Conservation (phyloP, 2,888 invertebrate genomes). For the Nomada lathburiana region DNA sequence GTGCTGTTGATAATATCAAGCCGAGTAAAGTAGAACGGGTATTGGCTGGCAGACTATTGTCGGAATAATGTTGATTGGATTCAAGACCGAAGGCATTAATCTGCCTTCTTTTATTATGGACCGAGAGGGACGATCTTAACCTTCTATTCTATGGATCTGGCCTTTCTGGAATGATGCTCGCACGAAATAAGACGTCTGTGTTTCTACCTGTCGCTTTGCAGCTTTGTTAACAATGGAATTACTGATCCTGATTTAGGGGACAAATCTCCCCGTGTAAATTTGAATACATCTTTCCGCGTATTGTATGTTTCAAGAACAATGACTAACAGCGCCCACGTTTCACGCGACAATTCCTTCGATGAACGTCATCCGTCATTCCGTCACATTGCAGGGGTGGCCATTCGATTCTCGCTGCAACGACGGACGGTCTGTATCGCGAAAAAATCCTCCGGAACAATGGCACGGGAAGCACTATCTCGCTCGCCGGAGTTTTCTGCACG, state of each 20-base stretch:
- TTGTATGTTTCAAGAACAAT: not conserved
- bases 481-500: conserved; percentile 55
- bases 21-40: conserved; percentile 73
- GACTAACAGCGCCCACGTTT: not conserved
- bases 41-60: conserved; percentile 84
- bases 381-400: not conserved
- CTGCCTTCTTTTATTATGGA: conserved; percentile 84
- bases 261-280: not conserved
- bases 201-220: not conserved
- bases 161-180: conserved; percentile 44
- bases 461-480: conserved; percentile 54
- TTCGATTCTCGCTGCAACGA: conserved; percentile 9
- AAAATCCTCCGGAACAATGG: conserved; percentile 66
- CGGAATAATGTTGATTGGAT: conserved; percentile 84
- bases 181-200: conserved; percentile 52
- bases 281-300: not conserved
- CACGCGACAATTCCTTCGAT: not conserved
- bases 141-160: conserved; percentile 54
- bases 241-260: not conserved
- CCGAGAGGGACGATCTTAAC: conserved; percentile 65
- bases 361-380: conserved; percentile 22
- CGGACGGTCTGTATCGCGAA: conserved; percentile 66
- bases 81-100: conserved; percentile 84
- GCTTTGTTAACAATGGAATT: conserved; percentile 14
- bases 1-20: conserved; percentile 83